Base-by-base conservation (phyloP, 2,113 vertebrate genomes). In the Sialia sialis region DNA sequence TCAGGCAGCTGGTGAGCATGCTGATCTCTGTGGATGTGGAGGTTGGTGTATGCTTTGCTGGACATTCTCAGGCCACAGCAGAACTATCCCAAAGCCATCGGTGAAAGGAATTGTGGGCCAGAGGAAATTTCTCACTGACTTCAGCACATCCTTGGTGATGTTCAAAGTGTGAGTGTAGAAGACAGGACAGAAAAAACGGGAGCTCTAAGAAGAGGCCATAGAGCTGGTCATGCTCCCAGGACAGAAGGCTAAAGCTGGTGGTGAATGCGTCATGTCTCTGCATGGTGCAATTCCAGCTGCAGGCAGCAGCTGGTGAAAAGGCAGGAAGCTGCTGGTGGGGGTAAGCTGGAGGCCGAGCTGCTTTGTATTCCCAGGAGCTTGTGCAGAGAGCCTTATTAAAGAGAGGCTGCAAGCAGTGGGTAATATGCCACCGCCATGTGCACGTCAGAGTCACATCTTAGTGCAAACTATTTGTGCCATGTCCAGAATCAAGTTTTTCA, bases 401-500 rank as follows among this genome's bases (percentile, higher is more conserved):
- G 63, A 76, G 34, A 75, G 36, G 29, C 41, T 74, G 22, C 22
- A 30, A 38, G 54, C 22, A 36, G 32, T 2, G 46, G 12, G 26
- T 62, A 55, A 89, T 27, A 18, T 10, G 36, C 46, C 87, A 90
- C 63, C 44, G 41, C 38, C 23, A 6, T 11, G 10, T 32, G 54
- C 27, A 59, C 22, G 68, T 97, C 75, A 89, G 80, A 95, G 66
- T 36, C 72, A 84, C 17, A 0, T 88, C 58, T n/a, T 18, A 84
- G 58, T 41, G 41, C 84, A 89, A 84, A 59, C 36, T 77, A 74
- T 85, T 95, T 89, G 49, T 51, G 55, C 84, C 63, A 9, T 88
- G 84, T 69, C 89, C 74, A 77, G 90, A 90, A 83, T 54, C 19
- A 74, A 95, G 95, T 96, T 97, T 97, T 97, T 95, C 54, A 89